A percentile compares a stretch with the other conserved stretches of the same genome.
These are phyloP conservation scores for Lethocerus indicus DNA, from an alignment of 1,140 invertebrate species.

Conservation along the genomic window DNA sequence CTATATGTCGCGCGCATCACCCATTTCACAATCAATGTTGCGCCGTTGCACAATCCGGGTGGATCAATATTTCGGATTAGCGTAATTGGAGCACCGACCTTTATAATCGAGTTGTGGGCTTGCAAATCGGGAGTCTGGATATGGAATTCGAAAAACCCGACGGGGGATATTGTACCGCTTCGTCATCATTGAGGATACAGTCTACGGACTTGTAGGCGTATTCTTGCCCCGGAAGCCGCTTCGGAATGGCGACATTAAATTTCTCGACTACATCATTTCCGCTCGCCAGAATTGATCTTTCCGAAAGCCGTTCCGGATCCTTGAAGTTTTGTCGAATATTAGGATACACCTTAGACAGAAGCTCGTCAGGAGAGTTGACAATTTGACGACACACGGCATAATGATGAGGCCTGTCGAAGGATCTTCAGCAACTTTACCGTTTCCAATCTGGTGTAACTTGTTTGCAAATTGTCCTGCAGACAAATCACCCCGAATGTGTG, in stretches of 20 bases:
- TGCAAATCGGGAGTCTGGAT: conserved; percentile 22
- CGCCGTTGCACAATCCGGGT: conserved; percentile 27
- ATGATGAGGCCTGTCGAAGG: neutral
- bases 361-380: neutral
- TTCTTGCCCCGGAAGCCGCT: neutral
- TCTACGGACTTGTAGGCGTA: conserved; percentile 18
- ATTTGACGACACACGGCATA: neutral
- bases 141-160: conserved; percentile 25
- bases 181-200: conserved; percentile 18
- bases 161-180: conserved; percentile 21
- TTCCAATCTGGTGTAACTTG: neutral
- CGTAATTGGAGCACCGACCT: conserved; percentile 26
- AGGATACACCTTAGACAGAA: neutral
- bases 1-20: conserved; percentile 18
- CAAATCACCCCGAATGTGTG: neutral
- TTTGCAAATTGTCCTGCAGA: neutral
- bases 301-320: conserved; percentile 13
- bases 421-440: neutral
- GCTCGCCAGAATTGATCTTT: conserved; percentile 17
- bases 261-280: conserved; percentile 17
- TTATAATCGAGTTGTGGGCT: conserved; percentile 18
- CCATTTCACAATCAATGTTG: conserved; percentile 21
- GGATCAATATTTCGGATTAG: conserved; percentile 26
- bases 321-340: conserved; percentile 4
- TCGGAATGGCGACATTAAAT: neutral